A percentile compares a stretch with the other conserved stretches of the same genome.
Evolutionary conservation across 2,888 invertebrate genomes (phyloP).

Genomic region (Tenodera sinensis): DNA sequence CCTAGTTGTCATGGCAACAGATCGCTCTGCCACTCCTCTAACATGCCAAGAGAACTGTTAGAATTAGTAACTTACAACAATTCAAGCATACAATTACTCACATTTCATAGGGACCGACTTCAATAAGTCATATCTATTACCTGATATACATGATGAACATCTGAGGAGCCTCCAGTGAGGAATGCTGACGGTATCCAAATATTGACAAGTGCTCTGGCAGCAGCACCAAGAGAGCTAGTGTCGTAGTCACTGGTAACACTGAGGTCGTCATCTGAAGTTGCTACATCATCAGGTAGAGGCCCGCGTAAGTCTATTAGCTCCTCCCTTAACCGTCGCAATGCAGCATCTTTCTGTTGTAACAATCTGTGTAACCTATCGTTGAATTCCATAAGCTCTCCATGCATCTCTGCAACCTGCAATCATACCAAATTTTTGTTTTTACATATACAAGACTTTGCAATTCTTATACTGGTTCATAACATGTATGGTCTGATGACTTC

Average conservation of each 20-base stretch:
- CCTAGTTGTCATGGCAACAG: too few relatives aligned
- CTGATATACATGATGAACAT: constrained; percentile 87
- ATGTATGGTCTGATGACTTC: too few relatives aligned
- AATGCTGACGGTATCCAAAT: constrained; percentile 87
- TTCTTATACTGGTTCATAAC: too few relatives aligned
- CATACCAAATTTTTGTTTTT: too few relatives aligned
- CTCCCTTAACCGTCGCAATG: constrained; percentile 56
- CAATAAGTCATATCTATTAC: constrained; percentile 45
- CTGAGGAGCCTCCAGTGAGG: constrained; percentile 66
- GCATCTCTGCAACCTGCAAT: constrained; percentile 84
- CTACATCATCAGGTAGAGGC: constrained; percentile 52
- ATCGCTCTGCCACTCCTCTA: too few relatives aligned
- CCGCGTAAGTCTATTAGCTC: constrained; percentile 66
- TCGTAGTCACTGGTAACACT: constrained; percentile 41
- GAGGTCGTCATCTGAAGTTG: constrained; percentile 44
- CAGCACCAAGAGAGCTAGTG: constrained; percentile 37
- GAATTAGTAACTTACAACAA: too few relatives aligned
- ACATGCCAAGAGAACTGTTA: too few relatives aligned
- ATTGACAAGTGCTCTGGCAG: constrained; percentile 58
- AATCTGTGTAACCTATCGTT: constrained; percentile 76
- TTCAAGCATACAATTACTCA: too few relatives aligned
- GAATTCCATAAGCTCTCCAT: constrained; percentile 89
- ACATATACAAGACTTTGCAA: too few relatives aligned
- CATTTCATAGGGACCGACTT: too few relatives aligned
- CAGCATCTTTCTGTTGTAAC: constrained; percentile 58